Percentiles rank a stretch among this genome's conserved stretches.
These are phyloP conservation scores for Valencia hispanica DNA, from an alignment of 2,797 vertebrate species.

Conservation along the genomic window DNA sequence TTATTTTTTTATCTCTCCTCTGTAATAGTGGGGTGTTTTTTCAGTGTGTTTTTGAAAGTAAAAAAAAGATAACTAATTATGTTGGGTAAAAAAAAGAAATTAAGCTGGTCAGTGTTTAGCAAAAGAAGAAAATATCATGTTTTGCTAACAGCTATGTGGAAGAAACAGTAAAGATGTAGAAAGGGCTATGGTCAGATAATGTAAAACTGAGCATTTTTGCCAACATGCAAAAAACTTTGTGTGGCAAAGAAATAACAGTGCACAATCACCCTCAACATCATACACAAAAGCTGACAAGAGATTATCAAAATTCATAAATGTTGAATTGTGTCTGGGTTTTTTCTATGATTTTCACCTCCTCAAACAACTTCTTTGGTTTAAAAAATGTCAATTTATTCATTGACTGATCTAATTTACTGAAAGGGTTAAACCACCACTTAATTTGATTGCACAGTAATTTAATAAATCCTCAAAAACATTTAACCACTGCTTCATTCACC, in stretches of 20 bases:
- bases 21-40: no score
- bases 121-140: not conserved
- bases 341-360: not conserved
- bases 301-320: constrained; percentile 23
- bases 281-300: constrained; percentile 1
- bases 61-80: no score
- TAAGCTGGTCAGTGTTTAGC: no score
- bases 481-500: constrained; percentile 56
- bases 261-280: constrained; percentile 1
- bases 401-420: constrained; percentile 54
- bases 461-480: constrained; percentile 58
- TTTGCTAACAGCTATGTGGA: not conserved
- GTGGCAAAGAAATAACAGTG: not conserved
- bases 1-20: no score
- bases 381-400: constrained; percentile 56
- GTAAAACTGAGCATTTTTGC: not conserved
- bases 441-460: constrained; percentile 67
- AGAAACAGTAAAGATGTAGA: not conserved
- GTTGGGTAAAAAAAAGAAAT: no score
- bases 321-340: constrained; percentile 8
- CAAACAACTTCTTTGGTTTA: constrained; percentile 27
- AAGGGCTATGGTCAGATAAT: not conserved
- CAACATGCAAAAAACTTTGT: not conserved
- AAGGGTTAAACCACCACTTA: constrained; percentile 59
- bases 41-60: no score